Evolutionary conservation across 2,888 invertebrate genomes (phyloP), one percentile per base, ranked within the genome.

Genomic region (Galeruca laticollis): DNA sequence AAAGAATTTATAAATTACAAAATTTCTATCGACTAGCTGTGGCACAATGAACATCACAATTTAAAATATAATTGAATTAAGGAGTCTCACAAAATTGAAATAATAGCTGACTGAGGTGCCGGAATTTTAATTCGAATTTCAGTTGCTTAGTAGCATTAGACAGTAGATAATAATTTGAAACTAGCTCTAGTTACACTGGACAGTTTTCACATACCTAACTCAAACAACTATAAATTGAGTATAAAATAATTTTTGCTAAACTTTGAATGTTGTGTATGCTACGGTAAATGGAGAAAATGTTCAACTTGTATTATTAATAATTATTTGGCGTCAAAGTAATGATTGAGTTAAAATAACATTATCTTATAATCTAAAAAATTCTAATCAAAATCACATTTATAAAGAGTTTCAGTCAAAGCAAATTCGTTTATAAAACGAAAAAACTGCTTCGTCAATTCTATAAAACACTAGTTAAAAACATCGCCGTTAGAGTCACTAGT

Each of bases 391-490:
- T 75, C 73, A 75, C 72, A 70, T 71, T 75, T 72, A 47, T 68
- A 70, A 60, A 70, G 54, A 73, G 71, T 74, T 68, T 77, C 78
- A 79, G 79, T 78, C 79, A 77, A 78, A 77, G 76, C 71, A 64
- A 43, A 59, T 73, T 75, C 79, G 73, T 79, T 79, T 79, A 78
- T 79, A 77, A 79, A 79, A 79, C 79, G 78, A 78, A 76, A 73
- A 69, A 66, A 66, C 61, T 73, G 66, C 74, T 71, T 70, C 63
- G 68, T 70, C 68, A 60, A 61, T 72, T 62, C 66, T 77, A 77
- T 66, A 69, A 75, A 61, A 74, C 72, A 75, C 76, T 75, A 73
- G 71, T 66, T 68, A 75, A 37, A 57, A 73, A 72, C 62, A 60
- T 68, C 60, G 69, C 70, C 60, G 67, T 62, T 68, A 77, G 60